Base-by-base conservation (phyloP, 2,797 vertebrate species). In the Helarctos malayanus region DNA sequence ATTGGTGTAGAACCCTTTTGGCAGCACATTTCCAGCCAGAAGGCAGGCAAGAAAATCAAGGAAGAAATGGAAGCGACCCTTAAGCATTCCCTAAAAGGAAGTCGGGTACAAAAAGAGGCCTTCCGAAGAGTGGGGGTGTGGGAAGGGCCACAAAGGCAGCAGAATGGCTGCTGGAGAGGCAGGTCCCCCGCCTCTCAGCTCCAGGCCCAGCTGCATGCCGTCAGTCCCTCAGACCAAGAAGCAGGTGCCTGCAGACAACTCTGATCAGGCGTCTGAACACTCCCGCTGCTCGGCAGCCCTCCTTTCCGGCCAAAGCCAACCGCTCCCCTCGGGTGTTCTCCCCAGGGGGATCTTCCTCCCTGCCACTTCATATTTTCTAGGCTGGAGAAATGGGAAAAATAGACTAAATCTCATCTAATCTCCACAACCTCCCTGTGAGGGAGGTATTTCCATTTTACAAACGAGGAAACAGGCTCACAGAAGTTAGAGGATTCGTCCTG, bases 1-100 rank as follows among this genome's bases (percentile, higher is more conserved):
- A 38, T 7, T 56, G 94, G 65, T 87, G 56, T n/a, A 83, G 84
- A 93, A 86, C 21, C 41, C 78, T 29, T 65, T 29, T 47, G 85
- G 96, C 35, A 81, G 89, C 32, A 41, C 38, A 10, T 81, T 93
- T 92, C 73, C 4, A 85, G 65, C 54, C 56, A 73, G 91, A 88
- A 92, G 8, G 5, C 29, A 49, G 88, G 91, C 38, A n/a, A 73
- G 63, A 84, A 54, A 81, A 49, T 57, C 25, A 10, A 54, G 87
- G 23, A 86, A 89, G 76, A 61, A 83, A 65, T 6, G 56, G 65
- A 45, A 32, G 35, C 3, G 11, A 3, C 52, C 59, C 13, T 2
- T 38, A 14, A 54, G 32, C 2, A 32, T 13, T 95, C 49, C 35
- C 71, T 84, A 27, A 59, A 57, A 7, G 12, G 27, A 56, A 73